Evolutionary conservation across 1,140 invertebrate species (phyloP), one percentile per base, ranked within the genome.

Genomic region (Aculops lycopersici): DNA sequence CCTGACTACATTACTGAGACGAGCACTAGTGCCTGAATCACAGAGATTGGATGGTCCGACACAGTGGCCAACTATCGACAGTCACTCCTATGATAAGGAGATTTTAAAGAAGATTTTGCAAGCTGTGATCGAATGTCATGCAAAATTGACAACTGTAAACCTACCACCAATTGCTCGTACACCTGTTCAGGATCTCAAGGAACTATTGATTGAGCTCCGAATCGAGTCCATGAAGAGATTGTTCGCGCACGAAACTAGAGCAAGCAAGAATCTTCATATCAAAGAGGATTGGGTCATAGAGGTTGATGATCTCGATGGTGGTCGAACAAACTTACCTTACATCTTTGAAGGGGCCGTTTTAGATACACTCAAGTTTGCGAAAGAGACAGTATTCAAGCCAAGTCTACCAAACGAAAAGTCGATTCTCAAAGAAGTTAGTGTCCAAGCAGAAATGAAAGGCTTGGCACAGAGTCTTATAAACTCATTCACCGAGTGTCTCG

Each of bases 261-360:
- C 76, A 48, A 68, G 86, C 20, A 67, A 69, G 48, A 63, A 64
- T n/a, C 59, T 92, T 2, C 62, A 67, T 38, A 66, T 66, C 35
- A 69, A 71, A 49, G 84, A 94, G 58, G 74, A 66, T 0, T 94
- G 84, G 83, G 65, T 69, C 47, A 68, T 84, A 39, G 72, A 80
- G 46, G 72, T 78, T 44, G 69, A 71, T 50, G 71, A 74, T 46
- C 66, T 71, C 47, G 67, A 71, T 51, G 74, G 72, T 17, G 73
- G 73, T 20, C 70, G 77, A 24, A 83, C 79, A 8, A 68, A 74
- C 53, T 59, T 84, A 53, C 83, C 83, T n/a, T 64, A 69, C 12
- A 53, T 75, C 13, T 73, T 84, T 53, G 76, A 88, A 55, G 64
- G 70, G 43, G 68, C 76, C 48, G 62, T 90, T 3, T 65, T 69